Evolutionary conservation across 2,888 invertebrate genomes (phyloP).

Genomic region (Eristalis pertinax): DNA sequence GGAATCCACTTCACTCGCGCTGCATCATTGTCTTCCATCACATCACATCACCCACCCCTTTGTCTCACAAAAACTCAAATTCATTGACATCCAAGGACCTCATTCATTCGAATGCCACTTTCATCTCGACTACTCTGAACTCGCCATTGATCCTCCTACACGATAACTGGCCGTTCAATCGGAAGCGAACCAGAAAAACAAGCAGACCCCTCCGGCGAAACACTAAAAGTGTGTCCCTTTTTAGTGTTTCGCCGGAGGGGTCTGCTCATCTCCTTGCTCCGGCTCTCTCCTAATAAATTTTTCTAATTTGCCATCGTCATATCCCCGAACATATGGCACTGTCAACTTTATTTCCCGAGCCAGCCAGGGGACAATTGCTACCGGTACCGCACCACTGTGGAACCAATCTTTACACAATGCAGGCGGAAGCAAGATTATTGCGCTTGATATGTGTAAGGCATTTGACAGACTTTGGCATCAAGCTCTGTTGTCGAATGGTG

Average conservation of each 20-base stretch:
- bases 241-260: too few species aligned
- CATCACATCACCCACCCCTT: not conserved
- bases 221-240: too few species aligned
- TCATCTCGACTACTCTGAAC: constrained; percentile 14
- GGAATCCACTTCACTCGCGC: too few species aligned
- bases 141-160: constrained; percentile 45
- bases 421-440: too few species aligned
- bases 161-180: constrained; percentile 51
- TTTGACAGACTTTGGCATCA: too few species aligned
- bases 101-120: constrained; percentile 7
- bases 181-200: not conserved
- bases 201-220: constrained; percentile 46
- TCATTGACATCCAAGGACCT: not conserved
- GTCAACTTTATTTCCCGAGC: constrained; percentile 1
- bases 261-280: not conserved
- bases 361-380: constrained; percentile 34
- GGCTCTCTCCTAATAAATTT: constrained; percentile 58
- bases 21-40: too few species aligned
- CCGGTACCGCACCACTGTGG: constrained; percentile 38
- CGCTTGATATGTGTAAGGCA: too few species aligned
- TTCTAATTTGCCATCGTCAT: constrained; percentile 64
- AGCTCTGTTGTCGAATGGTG: too few species aligned
- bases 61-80: not conserved
- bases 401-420: too few species aligned
- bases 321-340: not conserved